Evolutionary conservation across 2,888 invertebrate genomes (phyloP), one percentile per base, ranked within the genome.

Genomic region (Didymodactylos carnosus): DNA sequence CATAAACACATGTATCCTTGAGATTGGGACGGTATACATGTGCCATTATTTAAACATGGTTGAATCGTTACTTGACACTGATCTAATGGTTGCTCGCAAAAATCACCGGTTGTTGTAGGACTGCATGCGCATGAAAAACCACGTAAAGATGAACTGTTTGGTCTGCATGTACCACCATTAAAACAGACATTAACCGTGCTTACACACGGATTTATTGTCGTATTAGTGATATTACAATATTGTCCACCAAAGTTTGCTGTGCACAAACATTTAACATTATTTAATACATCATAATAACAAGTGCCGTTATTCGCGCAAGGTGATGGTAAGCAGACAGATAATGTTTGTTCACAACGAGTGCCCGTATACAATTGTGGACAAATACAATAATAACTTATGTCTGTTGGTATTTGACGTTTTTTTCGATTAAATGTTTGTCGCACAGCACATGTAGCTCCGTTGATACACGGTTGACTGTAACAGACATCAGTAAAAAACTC

Each of bases 281-380:
- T 62, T 35, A 10, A 3, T 19, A 16, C n/a, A 39, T 72, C 75
- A 40, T 69, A 62, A 25, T 39, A 70, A 25, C 75, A 75, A 49
- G 72, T 75, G 14, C 69, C 75, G 29, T 72, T 72, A 49, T 75
- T 72, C 39, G 5, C n/a, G 41, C 75, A 75, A 10, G 75, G 75
- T 51, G 62, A 69, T 51, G 75, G 72, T 10, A 39, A 39, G 35
- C 75, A 75, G 39, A 69, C 39, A n/a, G 35, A 27, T 1, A 75
- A 39, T 27, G 39, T 51, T 5, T 29, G 23, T 70, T 75, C 41
- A 40, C 75, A 75, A 41, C 69, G 72, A 43, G 13, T 19, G 23
- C 75, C 75, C 25, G 40, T 72, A 51, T 69, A 75, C 7, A 23
- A 43, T 2, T 23, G 25, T 51, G 72, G 69, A 41, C 75, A 75